Percentiles rank a stretch among this genome's conserved stretches.
These are phyloP conservation scores for Danaus chrysippus DNA, from an alignment of 2,888 invertebrate species.

Conservation along the genomic window DNA sequence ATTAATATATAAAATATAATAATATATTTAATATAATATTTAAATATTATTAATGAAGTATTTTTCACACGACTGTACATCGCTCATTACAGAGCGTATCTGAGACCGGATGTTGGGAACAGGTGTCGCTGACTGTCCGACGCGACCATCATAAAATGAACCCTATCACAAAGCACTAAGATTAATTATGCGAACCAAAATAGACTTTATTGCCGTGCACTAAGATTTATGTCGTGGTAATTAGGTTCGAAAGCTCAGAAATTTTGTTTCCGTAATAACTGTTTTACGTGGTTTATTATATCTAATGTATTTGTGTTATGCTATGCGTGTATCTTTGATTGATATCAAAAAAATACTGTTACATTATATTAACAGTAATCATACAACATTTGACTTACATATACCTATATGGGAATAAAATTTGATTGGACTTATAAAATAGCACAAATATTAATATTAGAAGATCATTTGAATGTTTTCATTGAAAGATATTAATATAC, in stretches of 20 bases:
- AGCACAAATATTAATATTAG: too few species aligned
- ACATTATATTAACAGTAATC: too few species aligned
- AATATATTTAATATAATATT: background rate
- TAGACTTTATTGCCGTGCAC: slow-evolving; percentile 18
- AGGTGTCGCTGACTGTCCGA: slow-evolving; percentile 53
- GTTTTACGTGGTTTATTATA: slow-evolving; percentile 22
- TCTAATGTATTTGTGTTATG: slow-evolving; percentile 16
- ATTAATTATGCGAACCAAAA: slow-evolving; percentile 11
- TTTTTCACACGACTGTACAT: slow-evolving; percentile 29
- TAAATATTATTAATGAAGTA: slow-evolving; percentile 12
- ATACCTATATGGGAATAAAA: too few species aligned
- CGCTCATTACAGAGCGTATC: slow-evolving; percentile 41
- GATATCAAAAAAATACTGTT: background rate
- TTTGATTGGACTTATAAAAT: too few species aligned
- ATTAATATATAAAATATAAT: background rate
- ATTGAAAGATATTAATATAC: too few species aligned
- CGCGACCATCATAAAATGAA: slow-evolving; percentile 36
- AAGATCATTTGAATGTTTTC: too few species aligned
- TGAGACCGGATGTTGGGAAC: slow-evolving; percentile 45
- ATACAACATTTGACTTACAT: too few species aligned
- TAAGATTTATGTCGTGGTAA: slow-evolving; percentile 24
- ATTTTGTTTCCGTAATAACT: slow-evolving; percentile 27
- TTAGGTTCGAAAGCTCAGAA: slow-evolving; percentile 18
- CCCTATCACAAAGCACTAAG: slow-evolving; percentile 19
- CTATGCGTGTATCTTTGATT: slow-evolving; percentile 11